A percentile compares a stretch with the other conserved stretches of the same genome.
These are phyloP conservation scores for Champsocephalus esox DNA, from an alignment of 2,797 vertebrate genomes.

Conservation along the genomic window DNA sequence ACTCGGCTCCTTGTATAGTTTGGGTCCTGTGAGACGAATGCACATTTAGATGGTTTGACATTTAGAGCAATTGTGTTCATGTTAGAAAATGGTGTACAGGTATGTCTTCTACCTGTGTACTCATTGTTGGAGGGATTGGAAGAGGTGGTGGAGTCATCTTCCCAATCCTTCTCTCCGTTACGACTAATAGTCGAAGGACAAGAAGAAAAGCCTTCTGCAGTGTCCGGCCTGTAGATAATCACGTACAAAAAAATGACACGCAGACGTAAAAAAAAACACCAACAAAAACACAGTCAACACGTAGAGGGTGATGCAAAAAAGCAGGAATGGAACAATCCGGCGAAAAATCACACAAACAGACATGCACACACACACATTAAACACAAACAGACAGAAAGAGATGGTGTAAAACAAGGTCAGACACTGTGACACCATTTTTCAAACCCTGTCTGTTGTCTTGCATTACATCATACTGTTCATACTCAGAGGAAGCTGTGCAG, in stretches of 20 bases:
- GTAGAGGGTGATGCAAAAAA: slow-evolving; percentile 7
- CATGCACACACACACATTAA: slow-evolving; percentile 36
- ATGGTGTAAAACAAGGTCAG: slow-evolving; percentile 66
- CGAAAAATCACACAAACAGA: slow-evolving; percentile 30
- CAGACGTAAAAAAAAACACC: background rate
- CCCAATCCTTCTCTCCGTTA: slow-evolving; percentile 98
- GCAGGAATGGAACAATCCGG: background rate
- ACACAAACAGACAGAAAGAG: slow-evolving; percentile 34
- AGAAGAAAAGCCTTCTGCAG: slow-evolving; percentile 93
- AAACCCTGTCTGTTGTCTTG: slow-evolving; percentile 58
- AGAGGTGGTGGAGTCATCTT: slow-evolving; percentile 95
- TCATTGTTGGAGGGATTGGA: slow-evolving; percentile 96
- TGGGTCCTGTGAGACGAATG: slow-evolving; percentile 87
- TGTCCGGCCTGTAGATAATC: slow-evolving; percentile 89
- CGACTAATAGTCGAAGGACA: slow-evolving; percentile 91
- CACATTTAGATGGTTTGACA: background rate
- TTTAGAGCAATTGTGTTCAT: background rate
- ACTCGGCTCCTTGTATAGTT: slow-evolving; percentile 97
- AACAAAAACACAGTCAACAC: slow-evolving; percentile 19
- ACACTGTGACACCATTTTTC: slow-evolving; percentile 53
- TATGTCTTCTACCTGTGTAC: slow-evolving; percentile 90
- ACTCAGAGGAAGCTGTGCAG: slow-evolving; percentile 39
- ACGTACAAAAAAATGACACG: slow-evolving; percentile 53
- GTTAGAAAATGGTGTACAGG: background rate
- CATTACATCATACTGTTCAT: slow-evolving; percentile 53